Base-by-base conservation (phyloP, 2,888 invertebrate genomes). In the Neria commutata region DNA sequence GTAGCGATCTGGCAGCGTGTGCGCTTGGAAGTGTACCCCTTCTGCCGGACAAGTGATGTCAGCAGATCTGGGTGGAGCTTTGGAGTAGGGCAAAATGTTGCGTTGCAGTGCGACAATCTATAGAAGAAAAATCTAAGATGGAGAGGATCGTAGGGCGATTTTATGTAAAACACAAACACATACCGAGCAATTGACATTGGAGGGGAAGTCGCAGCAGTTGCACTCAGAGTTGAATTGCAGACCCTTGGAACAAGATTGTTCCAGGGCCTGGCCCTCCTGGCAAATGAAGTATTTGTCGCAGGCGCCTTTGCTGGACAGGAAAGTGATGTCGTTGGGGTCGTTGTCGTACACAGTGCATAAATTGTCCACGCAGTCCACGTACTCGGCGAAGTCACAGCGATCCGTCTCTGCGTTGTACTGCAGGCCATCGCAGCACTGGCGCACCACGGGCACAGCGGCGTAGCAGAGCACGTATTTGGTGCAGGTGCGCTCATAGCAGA, bases 341-440 rank as follows among this genome's bases (percentile, higher is more conserved):
- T 77, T 77, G n/a, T n/a, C n/a, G 26, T 72, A 56, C 6, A 70
- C 66, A 16, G 67, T 65, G 46, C 79, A 79, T 34, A 77, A 53
- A 58, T 80, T 73, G 17, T 73, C 71, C 29, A 68, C 70, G 57
- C 79, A 80, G 61, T 81, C 78, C 6, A 80, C 81, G 60, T 67
- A 71, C 49, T 74, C 68, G 0, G 79, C 71, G 50, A 57, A 76
- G 62, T 80, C 81, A 52, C 79, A 80, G 34, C 79, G 79, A 69
- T 75, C 73, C 2, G 74, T 79, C 14, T 62, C 56, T 4, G 66
- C 50, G 61, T 80, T 80, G 54, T 73, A 80, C 33, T 80, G 81
- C 8, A 80, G 64, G 2, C 75, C 73, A 55, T 74, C 72, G 26
- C 59, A 26, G 49, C 79, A 81, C 45, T 72, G 54, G 2, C 71